A percentile compares a stretch with the other conserved stretches of the same genome.
Evolutionary conservation across 2,888 invertebrate genomes (phyloP).

Genomic region (Tromatobia lineatoria): DNA sequence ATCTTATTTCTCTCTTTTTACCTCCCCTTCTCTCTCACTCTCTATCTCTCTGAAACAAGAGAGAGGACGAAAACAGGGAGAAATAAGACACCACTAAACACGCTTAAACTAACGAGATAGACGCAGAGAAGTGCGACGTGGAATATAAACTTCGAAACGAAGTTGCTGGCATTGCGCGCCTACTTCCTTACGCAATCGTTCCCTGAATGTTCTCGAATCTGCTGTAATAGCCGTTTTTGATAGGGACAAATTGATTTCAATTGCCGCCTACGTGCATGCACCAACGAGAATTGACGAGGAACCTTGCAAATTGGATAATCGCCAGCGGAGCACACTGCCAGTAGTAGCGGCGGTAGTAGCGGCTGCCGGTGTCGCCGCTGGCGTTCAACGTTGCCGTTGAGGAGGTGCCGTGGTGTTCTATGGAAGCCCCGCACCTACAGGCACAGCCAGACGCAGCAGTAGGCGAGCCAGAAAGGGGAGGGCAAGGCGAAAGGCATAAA

Average conservation of each 20-base stretch:
- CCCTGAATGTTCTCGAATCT: conserved; percentile 70
- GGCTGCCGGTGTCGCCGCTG: not conserved
- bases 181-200: conserved; percentile 64
- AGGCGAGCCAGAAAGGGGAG: conserved; percentile 36
- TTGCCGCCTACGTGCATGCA: conserved; percentile 76
- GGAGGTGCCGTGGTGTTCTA: conserved; percentile 47
- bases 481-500: conserved; percentile 48
- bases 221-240: conserved; percentile 70
- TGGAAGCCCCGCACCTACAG: conserved; percentile 43
- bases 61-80: not conserved
- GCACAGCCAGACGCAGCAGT: conserved; percentile 49
- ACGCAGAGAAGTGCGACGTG: conserved; percentile 15
- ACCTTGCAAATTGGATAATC: conserved; percentile 82
- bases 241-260: conserved; percentile 79
- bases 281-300: conserved; percentile 80
- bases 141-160: conserved; percentile 59
- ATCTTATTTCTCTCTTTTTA: not conserved
- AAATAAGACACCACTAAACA: conserved; percentile 20
- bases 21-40: too few relatives aligned
- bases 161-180: conserved; percentile 48
- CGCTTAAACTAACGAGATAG: conserved; percentile 23
- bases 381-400: not conserved
- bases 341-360: not conserved
- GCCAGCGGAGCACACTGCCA: conserved; percentile 71
- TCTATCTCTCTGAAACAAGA: not conserved